Conservation (phyloP, 2,888 invertebrate species). For the Coleophora deauratella region DNA sequence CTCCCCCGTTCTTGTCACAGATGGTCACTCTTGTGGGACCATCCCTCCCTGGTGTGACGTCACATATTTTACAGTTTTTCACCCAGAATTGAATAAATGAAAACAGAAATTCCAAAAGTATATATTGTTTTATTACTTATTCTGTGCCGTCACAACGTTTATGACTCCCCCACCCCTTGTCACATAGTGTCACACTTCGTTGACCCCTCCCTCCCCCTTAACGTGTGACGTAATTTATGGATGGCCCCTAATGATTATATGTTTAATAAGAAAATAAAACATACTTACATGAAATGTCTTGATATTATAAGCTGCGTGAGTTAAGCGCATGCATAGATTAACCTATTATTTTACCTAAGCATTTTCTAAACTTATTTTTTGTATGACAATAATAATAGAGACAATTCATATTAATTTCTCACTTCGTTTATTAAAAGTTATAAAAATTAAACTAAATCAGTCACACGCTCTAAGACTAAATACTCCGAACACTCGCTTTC, state of each 20-base stretch:
- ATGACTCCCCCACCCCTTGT: too few relatives aligned
- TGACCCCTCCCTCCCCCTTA: too few relatives aligned
- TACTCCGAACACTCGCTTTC: background rate
- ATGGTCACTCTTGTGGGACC: too few relatives aligned
- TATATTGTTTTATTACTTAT: background rate
- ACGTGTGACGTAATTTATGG: too few relatives aligned
- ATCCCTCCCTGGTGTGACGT: too few relatives aligned
- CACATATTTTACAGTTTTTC: too few relatives aligned
- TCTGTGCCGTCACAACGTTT: too few relatives aligned
- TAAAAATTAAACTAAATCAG: constrained; percentile 57
- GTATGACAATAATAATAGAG: constrained; percentile 23
- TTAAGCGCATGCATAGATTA: constrained; percentile 43
- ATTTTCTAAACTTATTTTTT: constrained; percentile 5
- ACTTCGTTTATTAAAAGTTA: constrained; percentile 42
- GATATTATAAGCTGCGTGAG: constrained; percentile 34
- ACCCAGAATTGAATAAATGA: too few relatives aligned
- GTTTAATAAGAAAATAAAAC: constrained; percentile 17
- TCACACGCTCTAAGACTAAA: constrained; percentile 50
- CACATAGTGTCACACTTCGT: too few relatives aligned
- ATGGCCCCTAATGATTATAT: too few relatives aligned
- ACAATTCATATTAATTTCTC: constrained; percentile 21
- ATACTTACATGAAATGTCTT: constrained; percentile 32
- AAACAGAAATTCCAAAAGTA: too few relatives aligned
- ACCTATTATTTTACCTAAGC: constrained; percentile 8
- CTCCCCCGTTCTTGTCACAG: too few relatives aligned